These are phyloP conservation scores for Neelides sp. DNA, from an alignment of 1,140 invertebrate genomes.

Conservation along the genomic window DNA sequence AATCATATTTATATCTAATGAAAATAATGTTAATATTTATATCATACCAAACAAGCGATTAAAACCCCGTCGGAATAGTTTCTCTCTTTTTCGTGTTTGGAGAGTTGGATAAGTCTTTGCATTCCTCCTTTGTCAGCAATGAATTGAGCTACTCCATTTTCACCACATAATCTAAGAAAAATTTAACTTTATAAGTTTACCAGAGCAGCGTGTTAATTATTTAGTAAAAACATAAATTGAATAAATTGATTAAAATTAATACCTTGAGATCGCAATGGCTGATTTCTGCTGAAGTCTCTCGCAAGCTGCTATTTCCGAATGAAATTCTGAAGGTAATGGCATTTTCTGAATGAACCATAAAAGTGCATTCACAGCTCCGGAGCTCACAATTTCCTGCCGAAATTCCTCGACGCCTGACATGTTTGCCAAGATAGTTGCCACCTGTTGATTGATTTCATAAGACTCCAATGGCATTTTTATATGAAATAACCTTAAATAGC, in stretches of 20 bases:
- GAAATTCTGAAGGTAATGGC: conserved; percentile 40
- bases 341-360: conserved; percentile 59
- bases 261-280: conserved; percentile 68
- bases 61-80: conserved; percentile 60
- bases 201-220: conserved; percentile 1
- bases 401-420: conserved; percentile 54
- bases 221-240: background rate
- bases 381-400: conserved; percentile 43
- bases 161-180: conserved; percentile 51
- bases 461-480: background rate
- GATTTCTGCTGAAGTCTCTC: conserved; percentile 70
- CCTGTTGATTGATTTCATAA: conserved; percentile 34
- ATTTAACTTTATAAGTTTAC: background rate
- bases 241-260: conserved; percentile 9
- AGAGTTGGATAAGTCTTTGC: conserved; percentile 40
- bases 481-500: conserved; percentile 2
- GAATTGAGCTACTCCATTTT: conserved; percentile 55
- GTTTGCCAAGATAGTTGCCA: conserved; percentile 64
- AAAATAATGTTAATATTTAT: conserved; percentile 1
- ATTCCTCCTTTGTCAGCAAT: conserved; percentile 63
- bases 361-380: conserved; percentile 42
- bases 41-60: conserved; percentile 57
- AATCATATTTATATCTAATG: background rate
- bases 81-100: conserved; percentile 51
- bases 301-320: conserved; percentile 50